Base-by-base conservation (phyloP, 92 coral and sea anemone genomes). In the Phenganax subtilis region DNA sequence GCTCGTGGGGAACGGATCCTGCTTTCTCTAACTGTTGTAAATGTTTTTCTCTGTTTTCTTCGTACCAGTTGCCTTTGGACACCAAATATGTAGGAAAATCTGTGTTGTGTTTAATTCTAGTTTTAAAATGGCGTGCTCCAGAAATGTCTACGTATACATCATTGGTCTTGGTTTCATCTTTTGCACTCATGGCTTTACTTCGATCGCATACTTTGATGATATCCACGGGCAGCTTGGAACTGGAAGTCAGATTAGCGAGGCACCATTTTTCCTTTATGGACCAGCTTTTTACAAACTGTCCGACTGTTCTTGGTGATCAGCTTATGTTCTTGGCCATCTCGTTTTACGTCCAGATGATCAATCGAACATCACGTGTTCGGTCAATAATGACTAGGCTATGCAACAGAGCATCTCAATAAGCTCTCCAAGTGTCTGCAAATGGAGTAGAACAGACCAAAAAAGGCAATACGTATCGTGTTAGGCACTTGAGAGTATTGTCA, bases 241-340 rank as follows among this genome's bases (percentile, higher is more conserved):
- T 37, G 47, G 5, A 37, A 37, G 47, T 37, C 5, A 37, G 47
- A 37, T 37, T 37, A 37, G 47, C 47, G 47, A 37, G 47, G 47
- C 47, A 37, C 47, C 47, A 37, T 5, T 37, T 37, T 37, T 37
- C 5, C 3, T 37, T 37, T 37, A 0, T 37, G 47, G 47, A 37
- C 47, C 2, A 77, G 87, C 83, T 28, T 77, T 84, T 52, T 72
- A 72, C 85, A 80, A 72, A 44, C 85, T 72, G 85, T 82, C 72
- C 17, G 25, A 20, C 25, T 20, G 25, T 20, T 20, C 25, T 20
- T 20, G 25, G 25, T 20, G 25, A 20, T 20, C 25, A 20, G 60
- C 47, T 37, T 37, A 5, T 37, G 47, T 37, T 37, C 47, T 37
- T 37, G 2, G 47, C 5, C 47, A 37, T 37, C 47, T 37, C 47